Conservation (phyloP, 2,797 vertebrate species). For the Ceryle rudis region DNA sequence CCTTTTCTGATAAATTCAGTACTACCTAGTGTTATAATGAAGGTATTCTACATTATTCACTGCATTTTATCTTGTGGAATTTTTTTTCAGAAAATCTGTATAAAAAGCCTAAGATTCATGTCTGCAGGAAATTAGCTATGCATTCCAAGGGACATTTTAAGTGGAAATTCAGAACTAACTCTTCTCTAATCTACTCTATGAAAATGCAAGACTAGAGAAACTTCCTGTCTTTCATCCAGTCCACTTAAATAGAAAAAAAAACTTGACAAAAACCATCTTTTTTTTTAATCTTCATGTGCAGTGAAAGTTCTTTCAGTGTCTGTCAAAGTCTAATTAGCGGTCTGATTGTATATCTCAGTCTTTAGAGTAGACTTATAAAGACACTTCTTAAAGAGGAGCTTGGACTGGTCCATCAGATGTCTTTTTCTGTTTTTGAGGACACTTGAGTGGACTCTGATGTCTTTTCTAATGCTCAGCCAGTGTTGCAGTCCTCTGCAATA, state of each 20-base stretch:
- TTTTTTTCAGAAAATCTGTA: neutral
- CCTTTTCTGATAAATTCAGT: neutral
- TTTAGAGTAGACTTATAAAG: neutral
- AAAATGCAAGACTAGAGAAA: conserved; percentile 33
- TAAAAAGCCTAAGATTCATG: conserved; percentile 41
- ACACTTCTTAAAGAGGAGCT: neutral
- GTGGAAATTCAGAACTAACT: conserved; percentile 44
- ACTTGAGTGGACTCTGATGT: neutral
- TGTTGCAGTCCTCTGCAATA: neutral
- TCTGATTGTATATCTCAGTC: neutral
- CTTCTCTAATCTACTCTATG: conserved; percentile 29
- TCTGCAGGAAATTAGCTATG: conserved; percentile 75
- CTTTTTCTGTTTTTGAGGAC: neutral
- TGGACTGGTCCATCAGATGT: neutral
- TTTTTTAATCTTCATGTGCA: conserved; percentile 28
- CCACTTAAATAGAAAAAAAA: conserved; percentile 3
- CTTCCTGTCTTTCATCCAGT: conserved; percentile 35
- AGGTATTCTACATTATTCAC: neutral
- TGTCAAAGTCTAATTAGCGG: conserved; percentile 3
- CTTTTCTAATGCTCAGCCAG: neutral
- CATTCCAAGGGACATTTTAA: conserved; percentile 68
- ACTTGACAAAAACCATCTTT: conserved; percentile 31
- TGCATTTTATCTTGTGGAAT: neutral
- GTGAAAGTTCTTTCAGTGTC: neutral
- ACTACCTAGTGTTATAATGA: neutral